phyloP scores from a whole-genome alignment of 1,140 invertebrate genomes.

The Dryas iulia region DNA sequence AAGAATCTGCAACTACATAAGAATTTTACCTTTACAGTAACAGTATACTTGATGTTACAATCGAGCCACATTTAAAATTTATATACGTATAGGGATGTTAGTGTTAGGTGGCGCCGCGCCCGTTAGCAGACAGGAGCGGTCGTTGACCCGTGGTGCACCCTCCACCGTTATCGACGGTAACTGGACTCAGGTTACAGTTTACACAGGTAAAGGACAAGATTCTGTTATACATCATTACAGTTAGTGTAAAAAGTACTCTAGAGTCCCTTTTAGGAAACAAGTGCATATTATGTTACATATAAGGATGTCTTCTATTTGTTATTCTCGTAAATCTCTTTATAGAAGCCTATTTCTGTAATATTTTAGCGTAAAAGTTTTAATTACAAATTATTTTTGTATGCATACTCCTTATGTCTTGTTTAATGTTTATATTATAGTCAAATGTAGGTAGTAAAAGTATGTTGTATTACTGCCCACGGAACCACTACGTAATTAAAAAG shows the following conservation, averaged over 20 bases:
- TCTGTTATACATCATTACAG: conserved; percentile 28
- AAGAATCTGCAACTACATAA: too few species aligned
- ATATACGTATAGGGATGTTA: conserved; percentile 18
- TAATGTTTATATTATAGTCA: neutral
- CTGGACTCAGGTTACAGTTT: conserved; percentile 61
- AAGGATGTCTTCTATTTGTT: neutral
- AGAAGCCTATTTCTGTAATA: neutral
- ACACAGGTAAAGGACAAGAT: conserved; percentile 35
- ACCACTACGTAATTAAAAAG: neutral
- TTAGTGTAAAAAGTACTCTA: neutral
- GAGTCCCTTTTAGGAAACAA: neutral
- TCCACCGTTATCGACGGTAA: conserved; percentile 68
- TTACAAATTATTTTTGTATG: neutral
- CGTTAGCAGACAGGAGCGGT: conserved; percentile 46
- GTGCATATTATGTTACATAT: neutral
- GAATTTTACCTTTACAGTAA: too few species aligned
- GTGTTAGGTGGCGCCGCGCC: conserved; percentile 41
- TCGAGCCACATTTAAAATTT: neutral
- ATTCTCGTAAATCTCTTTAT: neutral
- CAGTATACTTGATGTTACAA: neutral
- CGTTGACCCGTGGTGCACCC: conserved; percentile 60
- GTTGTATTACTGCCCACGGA: neutral
- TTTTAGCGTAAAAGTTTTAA: neutral
- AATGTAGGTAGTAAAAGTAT: neutral
- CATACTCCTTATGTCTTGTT: neutral